A percentile compares a stretch with the other conserved stretches of the same genome.
Evolutionary conservation across 2,888 invertebrate genomes (phyloP).

Genomic region (Cecidostiba fungosa): DNA sequence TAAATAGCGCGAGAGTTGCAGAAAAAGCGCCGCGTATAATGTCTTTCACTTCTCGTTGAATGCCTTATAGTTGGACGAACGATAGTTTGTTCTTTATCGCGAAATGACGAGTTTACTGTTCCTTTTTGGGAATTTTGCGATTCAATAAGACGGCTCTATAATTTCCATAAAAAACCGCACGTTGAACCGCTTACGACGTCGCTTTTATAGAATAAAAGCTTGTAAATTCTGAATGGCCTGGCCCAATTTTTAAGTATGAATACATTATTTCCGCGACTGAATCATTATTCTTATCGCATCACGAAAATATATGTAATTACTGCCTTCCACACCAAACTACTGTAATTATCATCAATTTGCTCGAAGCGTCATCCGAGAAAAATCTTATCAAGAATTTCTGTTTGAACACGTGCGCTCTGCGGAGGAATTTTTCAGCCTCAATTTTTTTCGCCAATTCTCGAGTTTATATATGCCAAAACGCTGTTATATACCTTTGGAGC

Average conservation of each 20-base stretch:
- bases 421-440: neutral
- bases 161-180: neutral
- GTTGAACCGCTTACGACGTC: no score
- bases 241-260: neutral
- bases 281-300: neutral
- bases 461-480: conserved; percentile 16
- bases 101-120: neutral
- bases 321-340: neutral
- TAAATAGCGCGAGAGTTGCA: neutral
- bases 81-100: conserved; percentile 26
- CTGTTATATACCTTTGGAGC: neutral
- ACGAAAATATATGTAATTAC: neutral
- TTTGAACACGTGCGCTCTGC: conserved; percentile 15
- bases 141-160: neutral
- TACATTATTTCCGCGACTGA: neutral
- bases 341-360: neutral
- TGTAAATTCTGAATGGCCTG: no score
- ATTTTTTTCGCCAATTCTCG: neutral
- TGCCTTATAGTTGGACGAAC: conserved; percentile 17
- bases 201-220: no score
- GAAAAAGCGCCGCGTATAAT: neutral
- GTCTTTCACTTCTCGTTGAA: neutral
- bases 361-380: neutral
- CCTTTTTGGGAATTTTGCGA: neutral
- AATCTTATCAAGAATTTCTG: conserved; percentile 12